phyloP scores from a whole-genome alignment of 2,888 invertebrate genomes.

The Chymomyza fuscimana region DNA sequence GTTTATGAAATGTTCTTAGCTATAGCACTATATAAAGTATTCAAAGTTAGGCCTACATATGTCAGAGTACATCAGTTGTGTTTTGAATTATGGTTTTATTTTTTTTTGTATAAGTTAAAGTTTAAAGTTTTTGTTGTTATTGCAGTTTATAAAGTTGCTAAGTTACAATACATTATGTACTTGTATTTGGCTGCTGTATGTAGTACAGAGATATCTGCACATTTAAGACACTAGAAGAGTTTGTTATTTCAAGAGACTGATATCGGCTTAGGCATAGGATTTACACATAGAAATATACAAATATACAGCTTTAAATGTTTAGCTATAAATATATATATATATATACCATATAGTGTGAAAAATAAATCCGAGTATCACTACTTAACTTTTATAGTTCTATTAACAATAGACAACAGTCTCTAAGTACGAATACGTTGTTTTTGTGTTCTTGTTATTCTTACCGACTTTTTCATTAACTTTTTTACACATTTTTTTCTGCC shows the following conservation, averaged over 20 bases:
- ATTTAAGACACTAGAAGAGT: conserved; percentile 67
- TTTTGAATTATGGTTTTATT: conserved; percentile 7
- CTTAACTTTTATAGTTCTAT: conserved; percentile 70
- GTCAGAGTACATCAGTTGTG: conserved; percentile 64
- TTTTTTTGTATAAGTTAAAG: conserved; percentile 13
- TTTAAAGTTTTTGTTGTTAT: conserved; percentile 24
- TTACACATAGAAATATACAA: conserved; percentile 32
- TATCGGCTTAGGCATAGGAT: conserved; percentile 39
- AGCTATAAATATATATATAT: conserved; percentile 35
- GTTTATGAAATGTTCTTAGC: not conserved
- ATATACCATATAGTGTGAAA: conserved; percentile 46
- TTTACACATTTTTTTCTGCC: conserved; percentile 1
- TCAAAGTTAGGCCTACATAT: conserved; percentile 53
- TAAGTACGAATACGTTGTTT: conserved; percentile 75
- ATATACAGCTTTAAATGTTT: conserved; percentile 20
- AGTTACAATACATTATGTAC: conserved; percentile 65
- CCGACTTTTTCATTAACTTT: not conserved
- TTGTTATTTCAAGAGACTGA: conserved; percentile 23
- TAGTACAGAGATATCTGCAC: conserved; percentile 39
- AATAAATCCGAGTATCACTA: conserved; percentile 74
- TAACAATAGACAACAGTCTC: conserved; percentile 75
- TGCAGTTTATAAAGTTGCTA: conserved; percentile 60
- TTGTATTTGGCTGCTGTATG: conserved; percentile 44
- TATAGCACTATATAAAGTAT: not conserved
- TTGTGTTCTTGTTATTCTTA: conserved; percentile 18